Percentiles rank a stretch among this genome's conserved stretches.
Evolutionary conservation across 1,140 invertebrate species (phyloP).

Genomic region (Microplitis demolitor): DNA sequence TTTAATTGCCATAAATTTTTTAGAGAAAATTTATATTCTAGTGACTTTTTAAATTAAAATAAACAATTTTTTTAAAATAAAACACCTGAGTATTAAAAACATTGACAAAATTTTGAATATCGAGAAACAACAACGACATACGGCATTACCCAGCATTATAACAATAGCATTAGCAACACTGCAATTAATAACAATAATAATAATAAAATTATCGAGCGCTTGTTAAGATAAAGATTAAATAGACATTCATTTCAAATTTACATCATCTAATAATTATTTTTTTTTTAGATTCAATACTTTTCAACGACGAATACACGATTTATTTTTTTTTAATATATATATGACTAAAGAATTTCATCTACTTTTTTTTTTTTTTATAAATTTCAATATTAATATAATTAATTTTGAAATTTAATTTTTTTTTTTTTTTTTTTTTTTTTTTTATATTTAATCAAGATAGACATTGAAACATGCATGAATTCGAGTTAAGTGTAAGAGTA

Average conservation of each 20-base stretch:
- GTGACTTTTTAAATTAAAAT: background rate
- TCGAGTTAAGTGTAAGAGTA: no score
- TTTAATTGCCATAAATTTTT: no score
- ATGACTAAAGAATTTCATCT: conserved; percentile 2
- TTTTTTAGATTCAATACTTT: background rate
- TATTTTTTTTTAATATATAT: background rate
- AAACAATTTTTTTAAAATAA: background rate
- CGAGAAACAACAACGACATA: conserved; percentile 60
- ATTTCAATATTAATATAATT: background rate
- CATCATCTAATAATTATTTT: no score
- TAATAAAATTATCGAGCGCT: background rate
- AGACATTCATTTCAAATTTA: conserved; percentile 12
- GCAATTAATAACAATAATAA: background rate
- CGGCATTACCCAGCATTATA: conserved; percentile 57
- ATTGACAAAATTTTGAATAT: conserved; percentile 44
- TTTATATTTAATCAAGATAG: background rate
- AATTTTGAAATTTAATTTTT: no score
- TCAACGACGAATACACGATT: background rate
- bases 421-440: background rate
- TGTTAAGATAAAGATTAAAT: conserved; percentile 29
- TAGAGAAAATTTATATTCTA: background rate
- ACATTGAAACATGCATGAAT: no score
- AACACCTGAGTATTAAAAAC: background rate
- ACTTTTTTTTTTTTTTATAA: conserved; percentile 9
- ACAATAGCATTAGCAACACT: conserved; percentile 37